Evolutionary conservation across 2,888 invertebrate genomes (phyloP), one percentile per base, ranked within the genome.

Genomic region (Isotomurus palustris): DNA sequence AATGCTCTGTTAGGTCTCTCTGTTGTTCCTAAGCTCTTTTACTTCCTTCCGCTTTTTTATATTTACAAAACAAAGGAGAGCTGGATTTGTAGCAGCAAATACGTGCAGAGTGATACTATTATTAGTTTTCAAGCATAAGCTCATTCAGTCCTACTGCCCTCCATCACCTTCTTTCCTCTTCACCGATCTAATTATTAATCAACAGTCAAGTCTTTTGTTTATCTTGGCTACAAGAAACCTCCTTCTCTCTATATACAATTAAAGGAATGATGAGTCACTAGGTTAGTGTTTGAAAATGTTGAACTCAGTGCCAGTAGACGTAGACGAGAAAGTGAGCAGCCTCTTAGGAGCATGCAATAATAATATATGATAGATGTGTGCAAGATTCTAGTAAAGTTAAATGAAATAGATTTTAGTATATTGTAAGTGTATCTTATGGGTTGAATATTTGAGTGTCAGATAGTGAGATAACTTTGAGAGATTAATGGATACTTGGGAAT

Each of bases 151-250:
- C 38, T 8, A 17, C 8, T 8, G 32, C 14, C 32, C 14, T 10
- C 32, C 32, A 32, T 14, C 32, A 8, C 32, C 32, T 32, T 8
- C 8, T 8, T 14, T 32, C 14, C 32, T 10, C 22, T 36, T 40
- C 4, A 17, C 4, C 24, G 38, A 38, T 38, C 50, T 24, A 50
- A 50, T 50, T 50, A 49, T 50, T 50, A 50, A 50, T 50, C 50
- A 50, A 38, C 50, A 50, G 25, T 17, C 38, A 45, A 32, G 14
- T 25, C 28, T 45, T 38, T 50, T 50, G 40, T 50, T 50, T 36
- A 27, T 50, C 12, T 50, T 50, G 50, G 50, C 50, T 35, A 21
- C 50, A 10, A n/a, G 17, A 17, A 5, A 43, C 24, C 40, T 32
- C 32, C 8, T 14, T 32, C n/a, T n/a, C n/a, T n/a, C n/a, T n/a